Evolutionary conservation across 2,113 vertebrate species (phyloP).

Genomic region (Oncorhynchus mykiss): DNA sequence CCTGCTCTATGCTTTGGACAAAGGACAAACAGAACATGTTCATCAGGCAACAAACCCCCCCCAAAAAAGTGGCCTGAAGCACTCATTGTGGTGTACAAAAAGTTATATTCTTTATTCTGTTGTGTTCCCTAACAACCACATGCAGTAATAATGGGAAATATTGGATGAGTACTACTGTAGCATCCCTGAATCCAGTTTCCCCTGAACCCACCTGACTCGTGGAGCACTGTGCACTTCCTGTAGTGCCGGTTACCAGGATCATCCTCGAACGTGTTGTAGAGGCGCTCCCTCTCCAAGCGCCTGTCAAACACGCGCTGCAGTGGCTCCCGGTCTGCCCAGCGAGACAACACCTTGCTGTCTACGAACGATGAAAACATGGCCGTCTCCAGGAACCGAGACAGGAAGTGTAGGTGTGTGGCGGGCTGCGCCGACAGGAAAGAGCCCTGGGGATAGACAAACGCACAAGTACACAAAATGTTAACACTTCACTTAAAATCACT

Average conservation of each 20-base stretch:
- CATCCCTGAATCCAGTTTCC: too few species aligned
- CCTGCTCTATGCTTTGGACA: too few species aligned
- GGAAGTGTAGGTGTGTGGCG: conserved; percentile 85
- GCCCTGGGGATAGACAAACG: conserved; percentile 72
- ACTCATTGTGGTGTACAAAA: neutral
- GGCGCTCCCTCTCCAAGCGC: conserved; percentile 85
- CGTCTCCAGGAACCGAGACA: conserved; percentile 96
- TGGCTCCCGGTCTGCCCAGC: conserved; percentile 93
- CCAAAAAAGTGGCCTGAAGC: too few species aligned
- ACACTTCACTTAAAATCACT: neutral
- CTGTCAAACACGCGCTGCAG: conserved; percentile 90
- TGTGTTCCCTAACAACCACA: too few species aligned
- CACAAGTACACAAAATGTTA: neutral
- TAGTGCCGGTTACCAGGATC: conserved; percentile 77
- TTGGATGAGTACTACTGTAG: too few species aligned
- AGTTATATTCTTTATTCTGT: neutral
- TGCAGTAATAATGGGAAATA: too few species aligned
- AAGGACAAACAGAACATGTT: too few species aligned
- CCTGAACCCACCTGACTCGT: conserved; percentile 83
- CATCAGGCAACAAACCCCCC: too few species aligned
- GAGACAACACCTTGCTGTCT: conserved; percentile 94
- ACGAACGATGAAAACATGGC: conserved; percentile 98
- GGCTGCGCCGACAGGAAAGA: conserved; percentile 96
- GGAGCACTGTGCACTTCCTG: conserved; percentile 85
- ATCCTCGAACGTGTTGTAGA: conserved; percentile 79